Percentiles rank a stretch among this genome's conserved stretches.
phyloP scores from a whole-genome alignment of 2,797 vertebrate species.

The Nannoperca obscura region DNA sequence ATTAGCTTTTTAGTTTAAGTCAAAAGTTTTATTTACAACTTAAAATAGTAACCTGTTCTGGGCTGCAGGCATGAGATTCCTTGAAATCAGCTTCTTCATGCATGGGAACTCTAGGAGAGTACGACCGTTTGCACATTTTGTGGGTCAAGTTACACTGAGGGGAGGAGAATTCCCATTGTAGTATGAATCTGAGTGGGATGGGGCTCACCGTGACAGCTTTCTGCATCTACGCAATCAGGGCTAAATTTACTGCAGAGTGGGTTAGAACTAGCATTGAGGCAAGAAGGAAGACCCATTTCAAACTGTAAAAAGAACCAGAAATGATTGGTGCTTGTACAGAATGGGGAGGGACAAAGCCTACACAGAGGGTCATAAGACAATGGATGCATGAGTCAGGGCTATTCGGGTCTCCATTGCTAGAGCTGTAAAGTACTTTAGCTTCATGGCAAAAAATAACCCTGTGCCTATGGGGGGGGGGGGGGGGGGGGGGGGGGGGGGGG shows the following conservation, averaged over 20 bases:
- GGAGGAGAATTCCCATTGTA: conserved; percentile 62
- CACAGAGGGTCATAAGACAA: conserved; percentile 69
- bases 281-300: conserved; percentile 46
- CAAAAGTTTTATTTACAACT: conserved; percentile 5
- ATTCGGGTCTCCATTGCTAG: conserved; percentile 71
- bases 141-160: conserved; percentile 56
- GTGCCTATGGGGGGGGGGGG: too few relatives aligned
- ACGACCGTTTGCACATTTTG: conserved; percentile 54
- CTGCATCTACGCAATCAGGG: conserved; percentile 49
- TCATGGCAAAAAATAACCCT: conserved; percentile 77
- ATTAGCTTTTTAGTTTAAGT: background rate
- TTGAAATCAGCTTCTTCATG: conserved; percentile 46
- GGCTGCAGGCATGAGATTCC: conserved; percentile 13
- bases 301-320: conserved; percentile 68
- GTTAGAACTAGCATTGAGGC: conserved; percentile 72
- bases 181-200: conserved; percentile 33
- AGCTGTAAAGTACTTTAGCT: conserved; percentile 74
- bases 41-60: background rate
- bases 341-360: conserved; percentile 71
- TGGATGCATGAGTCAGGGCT: conserved; percentile 77
- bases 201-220: conserved; percentile 25
- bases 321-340: conserved; percentile 59
- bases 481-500: too few relatives aligned
- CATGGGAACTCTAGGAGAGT: conserved; percentile 35
- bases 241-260: conserved; percentile 67